phyloP scores from a whole-genome alignment of 2,888 invertebrate genomes.

The Scaptodrosophila latifasciaeformis region DNA sequence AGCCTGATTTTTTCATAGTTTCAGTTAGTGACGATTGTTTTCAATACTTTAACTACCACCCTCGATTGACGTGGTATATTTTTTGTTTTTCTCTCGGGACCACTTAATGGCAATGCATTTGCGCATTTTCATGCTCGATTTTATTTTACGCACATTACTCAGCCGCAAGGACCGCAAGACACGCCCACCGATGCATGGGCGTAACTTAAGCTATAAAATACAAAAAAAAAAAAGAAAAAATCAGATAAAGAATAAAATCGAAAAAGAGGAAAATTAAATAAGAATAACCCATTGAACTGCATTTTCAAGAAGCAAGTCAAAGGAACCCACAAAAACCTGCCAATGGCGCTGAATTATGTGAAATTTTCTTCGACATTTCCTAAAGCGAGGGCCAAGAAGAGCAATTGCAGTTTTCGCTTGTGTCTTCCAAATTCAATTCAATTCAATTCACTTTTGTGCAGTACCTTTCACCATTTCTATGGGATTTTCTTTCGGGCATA shows the following conservation, averaged over 20 bases:
- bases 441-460: constrained; percentile 20
- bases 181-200: constrained; percentile 22
- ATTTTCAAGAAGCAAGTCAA: constrained; percentile 26
- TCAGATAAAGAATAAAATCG: neutral
- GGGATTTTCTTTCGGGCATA: constrained; percentile 6
- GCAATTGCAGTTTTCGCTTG: constrained; percentile 27
- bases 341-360: constrained; percentile 26
- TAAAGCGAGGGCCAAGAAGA: constrained; percentile 19
- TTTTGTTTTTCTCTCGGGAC: neutral
- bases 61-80: too few species aligned
- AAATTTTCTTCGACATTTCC: constrained; percentile 12
- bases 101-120: constrained; percentile 27
- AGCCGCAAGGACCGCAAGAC: constrained; percentile 7
- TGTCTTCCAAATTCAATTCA: constrained; percentile 20
- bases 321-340: constrained; percentile 15
- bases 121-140: constrained; percentile 24
- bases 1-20: too few species aligned
- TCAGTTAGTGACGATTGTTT: too few species aligned
- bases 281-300: constrained; percentile 4
- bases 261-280: too few species aligned
- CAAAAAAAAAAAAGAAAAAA: neutral
- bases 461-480: constrained; percentile 3
- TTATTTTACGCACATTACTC: constrained; percentile 27
- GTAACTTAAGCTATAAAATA: constrained; percentile 31
- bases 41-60: too few species aligned